Conservation (phyloP, 92 coral and sea anemone species). For the Meandrina meandrites region DNA sequence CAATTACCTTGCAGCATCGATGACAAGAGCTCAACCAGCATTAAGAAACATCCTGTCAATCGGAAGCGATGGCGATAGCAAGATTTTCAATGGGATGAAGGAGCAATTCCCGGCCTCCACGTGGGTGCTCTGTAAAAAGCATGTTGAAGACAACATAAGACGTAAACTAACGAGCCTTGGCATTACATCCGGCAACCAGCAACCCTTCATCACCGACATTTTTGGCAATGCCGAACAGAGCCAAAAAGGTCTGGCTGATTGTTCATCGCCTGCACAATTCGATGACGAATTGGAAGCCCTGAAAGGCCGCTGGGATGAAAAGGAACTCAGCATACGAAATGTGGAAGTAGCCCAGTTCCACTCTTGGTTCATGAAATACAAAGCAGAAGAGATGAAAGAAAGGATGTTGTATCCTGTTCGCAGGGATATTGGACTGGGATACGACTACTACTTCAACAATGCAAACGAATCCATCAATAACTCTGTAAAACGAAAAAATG, state of each 20-base stretch:
- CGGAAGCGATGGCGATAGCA: constrained; percentile 12
- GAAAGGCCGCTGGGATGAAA: constrained; percentile 17
- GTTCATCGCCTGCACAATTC: constrained; percentile 4
- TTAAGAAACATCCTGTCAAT: neutral
- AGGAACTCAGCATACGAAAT: constrained; percentile 27
- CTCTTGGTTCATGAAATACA: constrained; percentile 21
- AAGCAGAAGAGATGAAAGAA: constrained; percentile 18
- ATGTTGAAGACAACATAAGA: constrained; percentile 6
- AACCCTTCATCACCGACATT: constrained; percentile 13
- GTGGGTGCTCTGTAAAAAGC: constrained; percentile 18
- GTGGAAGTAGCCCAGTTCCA: constrained; percentile 26
- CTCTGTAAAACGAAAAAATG: constrained; percentile 22
- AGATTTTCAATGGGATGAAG: constrained; percentile 16
- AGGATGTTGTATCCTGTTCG: constrained; percentile 11
- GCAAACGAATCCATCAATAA: constrained; percentile 23
- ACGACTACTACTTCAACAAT: constrained; percentile 24
- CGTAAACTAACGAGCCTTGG: constrained; percentile 25
- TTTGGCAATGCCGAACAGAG: constrained; percentile 5
- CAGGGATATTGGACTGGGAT: constrained; percentile 28
- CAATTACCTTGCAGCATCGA: constrained; percentile 6
- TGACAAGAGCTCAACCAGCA: constrained; percentile 4
- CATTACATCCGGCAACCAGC: constrained; percentile 11
- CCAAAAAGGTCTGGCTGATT: constrained; percentile 12
- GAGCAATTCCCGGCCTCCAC: constrained; percentile 12
- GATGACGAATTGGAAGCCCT: neutral